Conservation (phyloP, 2,888 invertebrate genomes). For the Abrostola tripartita region DNA sequence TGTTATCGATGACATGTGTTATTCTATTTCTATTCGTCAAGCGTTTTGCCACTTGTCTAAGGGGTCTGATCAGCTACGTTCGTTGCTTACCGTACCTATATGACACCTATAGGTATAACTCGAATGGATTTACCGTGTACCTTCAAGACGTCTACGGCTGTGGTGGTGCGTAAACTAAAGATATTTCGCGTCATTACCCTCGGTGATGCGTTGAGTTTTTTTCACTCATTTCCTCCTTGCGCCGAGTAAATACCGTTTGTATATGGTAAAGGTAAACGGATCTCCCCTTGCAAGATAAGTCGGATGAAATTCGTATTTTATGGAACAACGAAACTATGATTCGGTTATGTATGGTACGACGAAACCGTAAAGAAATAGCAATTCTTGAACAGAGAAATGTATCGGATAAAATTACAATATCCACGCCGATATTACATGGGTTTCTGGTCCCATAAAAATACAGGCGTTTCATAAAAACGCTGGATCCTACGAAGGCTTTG, state of each 20-base stretch:
- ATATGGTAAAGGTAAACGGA: constrained; percentile 32
- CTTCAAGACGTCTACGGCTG: constrained; percentile 33
- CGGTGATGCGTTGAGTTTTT: constrained; percentile 43
- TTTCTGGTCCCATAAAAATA: no score
- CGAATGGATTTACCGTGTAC: constrained; percentile 19
- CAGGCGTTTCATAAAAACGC: no score
- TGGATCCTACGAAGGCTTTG: no score
- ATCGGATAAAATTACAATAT: no score
- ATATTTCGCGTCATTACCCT: constrained; percentile 72
- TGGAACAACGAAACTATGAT: no score
- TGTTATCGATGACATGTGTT: no score
- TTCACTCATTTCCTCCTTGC: constrained; percentile 46
- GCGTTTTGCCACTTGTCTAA: no score
- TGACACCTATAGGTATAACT: not conserved
- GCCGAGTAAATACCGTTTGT: constrained; percentile 22
- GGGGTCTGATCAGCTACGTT: constrained; percentile 4
- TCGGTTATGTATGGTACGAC: no score
- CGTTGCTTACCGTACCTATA: not conserved
- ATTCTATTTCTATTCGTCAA: no score
- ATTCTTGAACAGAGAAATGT: no score
- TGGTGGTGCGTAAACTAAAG: constrained; percentile 69
- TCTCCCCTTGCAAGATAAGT: constrained; percentile 12
- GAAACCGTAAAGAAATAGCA: no score
- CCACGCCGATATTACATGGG: no score
- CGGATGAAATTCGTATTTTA: not conserved